Base-by-base conservation (phyloP, 2,888 invertebrate species). In the Fragum sueziense region DNA sequence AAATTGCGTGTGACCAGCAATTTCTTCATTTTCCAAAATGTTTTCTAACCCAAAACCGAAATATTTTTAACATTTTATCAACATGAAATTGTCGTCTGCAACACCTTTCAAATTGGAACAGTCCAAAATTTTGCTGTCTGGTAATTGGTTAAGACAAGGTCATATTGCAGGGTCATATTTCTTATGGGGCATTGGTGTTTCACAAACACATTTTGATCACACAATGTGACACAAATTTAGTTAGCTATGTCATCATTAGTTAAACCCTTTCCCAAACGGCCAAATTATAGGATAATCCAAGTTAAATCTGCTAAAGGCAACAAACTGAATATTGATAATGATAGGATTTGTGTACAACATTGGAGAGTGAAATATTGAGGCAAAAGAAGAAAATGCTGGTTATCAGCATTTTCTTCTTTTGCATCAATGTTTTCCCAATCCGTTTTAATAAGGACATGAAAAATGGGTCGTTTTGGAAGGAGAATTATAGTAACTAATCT, bases 311-410 rank as follows among this genome's bases (percentile, higher is more conserved):
- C 41, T 11, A 41, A 17, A 11, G 17, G 9, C 41, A 11, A 11
- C 17, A 7, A 7, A 11, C 54, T 54, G 14, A 54, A 11, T 14
- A 7, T 54, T 11, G n/a, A n/a, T n/a, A n/a, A n/a, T n/a, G n/a
- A n/a, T n/a, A n/a, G n/a, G n/a, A 54, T 54, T 14, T 54, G 22
- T 11, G 7, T 54, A 54, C 22, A 54, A 22, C 54, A n/a, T 11
- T 14, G 11, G 14, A 54, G 14, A 31, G 27, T 31, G 17, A 37
- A 41, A 22, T 7, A 6, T 6, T 41, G 65, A 25, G 41, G 4
- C 14, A 41, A 65, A 65, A 41, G 65, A 33, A 65, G 65, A 65
- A 65, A 41, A 25, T 65, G 37, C 65, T 65, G 2, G 27, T 9
- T 17, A 27, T 11, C 1, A 65, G 41, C 9, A 65, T 25, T 25